Percentiles rank a stretch among this genome's conserved stretches.
These are phyloP conservation scores for Staurois parvus DNA, from an alignment of 2,797 vertebrate genomes.

Conservation along the genomic window DNA sequence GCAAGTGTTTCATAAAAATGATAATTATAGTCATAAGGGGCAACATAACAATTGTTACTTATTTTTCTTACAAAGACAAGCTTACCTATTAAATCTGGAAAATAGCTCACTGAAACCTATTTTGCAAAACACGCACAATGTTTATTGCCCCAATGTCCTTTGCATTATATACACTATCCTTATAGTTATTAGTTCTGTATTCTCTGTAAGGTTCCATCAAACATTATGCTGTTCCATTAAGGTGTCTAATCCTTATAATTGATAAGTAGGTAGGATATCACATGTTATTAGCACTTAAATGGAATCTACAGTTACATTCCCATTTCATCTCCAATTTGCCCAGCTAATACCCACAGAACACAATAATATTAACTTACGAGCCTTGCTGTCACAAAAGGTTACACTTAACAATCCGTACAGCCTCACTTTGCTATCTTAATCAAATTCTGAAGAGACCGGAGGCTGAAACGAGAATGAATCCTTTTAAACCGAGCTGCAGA, in stretches of 20 bases:
- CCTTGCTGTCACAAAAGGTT: slow-evolving; percentile 37
- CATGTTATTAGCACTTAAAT: slow-evolving; percentile 17
- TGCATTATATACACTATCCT: neutral
- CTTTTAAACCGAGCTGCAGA: slow-evolving; percentile 29
- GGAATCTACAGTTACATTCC: neutral
- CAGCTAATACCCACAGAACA: slow-evolving; percentile 17
- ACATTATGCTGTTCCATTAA: neutral
- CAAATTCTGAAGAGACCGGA: slow-evolving; percentile 32
- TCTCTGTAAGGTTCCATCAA: neutral
- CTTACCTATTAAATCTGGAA: neutral
- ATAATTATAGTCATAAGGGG: no score
- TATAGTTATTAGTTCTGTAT: neutral
- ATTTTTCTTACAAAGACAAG: no score
- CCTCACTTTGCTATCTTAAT: slow-evolving; percentile 43
- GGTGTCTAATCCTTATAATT: neutral
- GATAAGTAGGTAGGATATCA: neutral
- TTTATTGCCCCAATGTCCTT: neutral
- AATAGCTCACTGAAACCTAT: neutral
- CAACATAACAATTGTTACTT: no score
- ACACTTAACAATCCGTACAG: slow-evolving; percentile 36
- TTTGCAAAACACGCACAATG: no score
- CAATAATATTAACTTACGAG: slow-evolving; percentile 26
- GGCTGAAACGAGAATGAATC: slow-evolving; percentile 31
- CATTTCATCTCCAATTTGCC: slow-evolving; percentile 2
- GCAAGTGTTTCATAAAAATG: no score